phyloP scores from a whole-genome alignment of 2,888 invertebrate genomes.

The Ormia ochracea region DNA sequence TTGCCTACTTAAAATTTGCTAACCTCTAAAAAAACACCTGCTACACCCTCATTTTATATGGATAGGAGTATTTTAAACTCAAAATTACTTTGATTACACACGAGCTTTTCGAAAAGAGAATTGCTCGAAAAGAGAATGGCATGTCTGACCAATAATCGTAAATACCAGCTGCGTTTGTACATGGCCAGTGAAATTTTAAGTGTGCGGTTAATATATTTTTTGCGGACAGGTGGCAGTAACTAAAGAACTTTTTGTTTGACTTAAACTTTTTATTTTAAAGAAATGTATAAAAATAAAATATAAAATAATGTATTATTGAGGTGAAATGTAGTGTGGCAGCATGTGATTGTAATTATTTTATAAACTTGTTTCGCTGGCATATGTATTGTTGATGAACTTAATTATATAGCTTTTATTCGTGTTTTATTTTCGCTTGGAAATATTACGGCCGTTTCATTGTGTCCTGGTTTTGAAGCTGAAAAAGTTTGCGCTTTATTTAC shows the following conservation, averaged over 20 bases:
- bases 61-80: background rate
- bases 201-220: background rate
- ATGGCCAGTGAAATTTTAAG: background rate
- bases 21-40: too few relatives aligned
- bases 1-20: too few relatives aligned
- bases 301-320: background rate
- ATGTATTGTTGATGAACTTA: background rate
- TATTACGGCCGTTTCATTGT: background rate
- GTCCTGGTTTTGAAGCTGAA: background rate
- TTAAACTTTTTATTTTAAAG: background rate
- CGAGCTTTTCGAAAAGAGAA: too few relatives aligned
- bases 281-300: background rate
- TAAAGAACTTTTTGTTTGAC: background rate
- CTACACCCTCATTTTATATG: background rate
- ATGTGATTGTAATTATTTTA: constrained; percentile 39
- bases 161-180: constrained; percentile 29
- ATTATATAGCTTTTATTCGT: background rate
- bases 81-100: too few relatives aligned
- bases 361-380: constrained; percentile 1
- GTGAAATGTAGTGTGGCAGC: background rate
- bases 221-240: background rate
- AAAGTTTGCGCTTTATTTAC: background rate
- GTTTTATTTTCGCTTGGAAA: background rate
- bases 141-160: constrained; percentile 17
- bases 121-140: background rate